A percentile compares a stretch with the other conserved stretches of the same genome.
Evolutionary conservation across 53 echinoderm and acorn worm species (phyloP).

Genomic region (Zoroaster sp.): DNA sequence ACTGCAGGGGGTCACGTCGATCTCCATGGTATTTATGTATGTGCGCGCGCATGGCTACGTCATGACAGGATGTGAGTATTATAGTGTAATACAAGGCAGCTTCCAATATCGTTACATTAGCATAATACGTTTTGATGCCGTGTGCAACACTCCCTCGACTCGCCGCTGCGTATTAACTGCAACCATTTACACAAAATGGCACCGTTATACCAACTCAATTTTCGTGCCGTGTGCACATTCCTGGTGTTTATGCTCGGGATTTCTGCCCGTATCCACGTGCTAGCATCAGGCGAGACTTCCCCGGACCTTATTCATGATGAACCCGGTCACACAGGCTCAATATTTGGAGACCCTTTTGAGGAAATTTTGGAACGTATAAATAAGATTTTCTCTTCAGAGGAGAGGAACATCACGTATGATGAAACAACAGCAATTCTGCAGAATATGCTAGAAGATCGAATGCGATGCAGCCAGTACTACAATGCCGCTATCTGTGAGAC

Average conservation of each 20-base stretch:
- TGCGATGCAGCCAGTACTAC: background rate
- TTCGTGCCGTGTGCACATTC: constrained; percentile 56
- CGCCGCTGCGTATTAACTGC: background rate
- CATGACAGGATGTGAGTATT: no score
- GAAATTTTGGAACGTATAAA: background rate
- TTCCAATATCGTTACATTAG: no score
- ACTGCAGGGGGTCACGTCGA: no score
- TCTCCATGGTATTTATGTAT: no score
- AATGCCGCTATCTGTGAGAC: background rate
- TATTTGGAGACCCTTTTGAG: constrained; percentile 29
- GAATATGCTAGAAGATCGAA: background rate
- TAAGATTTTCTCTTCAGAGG: background rate
- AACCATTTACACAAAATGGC: background rate
- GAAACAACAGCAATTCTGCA: background rate
- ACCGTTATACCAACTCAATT: background rate
- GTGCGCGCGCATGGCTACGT: no score
- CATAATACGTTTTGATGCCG: background rate
- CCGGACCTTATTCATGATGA: background rate
- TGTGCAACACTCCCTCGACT: background rate
- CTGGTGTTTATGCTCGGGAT: background rate
- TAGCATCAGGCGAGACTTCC: background rate
- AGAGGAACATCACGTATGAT: constrained; percentile 15
- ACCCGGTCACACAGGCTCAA: background rate
- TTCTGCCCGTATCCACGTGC: background rate
- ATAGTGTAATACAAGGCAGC: no score